Conservation (phyloP, 2,797 vertebrate species). For the Myioborus melanocephalus region DNA sequence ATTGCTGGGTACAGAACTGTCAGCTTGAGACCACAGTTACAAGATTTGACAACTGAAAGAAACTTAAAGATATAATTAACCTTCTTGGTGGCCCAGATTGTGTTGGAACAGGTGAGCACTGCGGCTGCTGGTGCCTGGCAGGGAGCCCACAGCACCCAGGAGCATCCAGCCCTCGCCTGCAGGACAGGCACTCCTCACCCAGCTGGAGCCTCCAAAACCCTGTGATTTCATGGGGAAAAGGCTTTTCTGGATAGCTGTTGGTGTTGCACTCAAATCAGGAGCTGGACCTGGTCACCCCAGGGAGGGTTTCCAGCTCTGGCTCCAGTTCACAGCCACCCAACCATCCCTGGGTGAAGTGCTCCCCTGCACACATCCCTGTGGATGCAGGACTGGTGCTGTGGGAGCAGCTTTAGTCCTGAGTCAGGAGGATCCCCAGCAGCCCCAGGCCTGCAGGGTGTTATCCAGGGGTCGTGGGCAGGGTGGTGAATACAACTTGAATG, state of each 20-base stretch:
- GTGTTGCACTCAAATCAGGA: background rate
- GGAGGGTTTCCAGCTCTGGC: background rate
- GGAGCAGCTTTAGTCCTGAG: background rate
- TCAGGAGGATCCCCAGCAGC: background rate
- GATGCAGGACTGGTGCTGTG: background rate
- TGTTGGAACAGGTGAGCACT: background rate
- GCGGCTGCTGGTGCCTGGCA: accelerated
- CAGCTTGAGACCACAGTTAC: background rate
- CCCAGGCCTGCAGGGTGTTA: background rate
- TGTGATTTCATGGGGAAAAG: accelerated
- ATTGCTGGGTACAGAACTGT: constrained; percentile 26
- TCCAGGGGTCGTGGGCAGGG: background rate
- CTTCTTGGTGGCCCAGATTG: background rate
- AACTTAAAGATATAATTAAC: constrained; percentile 27
- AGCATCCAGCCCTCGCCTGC: background rate
- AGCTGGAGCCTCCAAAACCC: background rate
- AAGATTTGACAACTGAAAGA: constrained; percentile 8
- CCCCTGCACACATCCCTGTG: accelerated
- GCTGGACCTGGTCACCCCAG: background rate
- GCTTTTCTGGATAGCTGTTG: background rate
- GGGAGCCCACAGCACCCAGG: background rate
- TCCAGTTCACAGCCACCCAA: accelerated
- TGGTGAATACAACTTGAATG: background rate
- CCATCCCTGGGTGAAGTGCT: background rate
- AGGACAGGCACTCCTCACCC: background rate